Conservation (phyloP, 1,140 invertebrate genomes). For the Argopecten irradians region DNA sequence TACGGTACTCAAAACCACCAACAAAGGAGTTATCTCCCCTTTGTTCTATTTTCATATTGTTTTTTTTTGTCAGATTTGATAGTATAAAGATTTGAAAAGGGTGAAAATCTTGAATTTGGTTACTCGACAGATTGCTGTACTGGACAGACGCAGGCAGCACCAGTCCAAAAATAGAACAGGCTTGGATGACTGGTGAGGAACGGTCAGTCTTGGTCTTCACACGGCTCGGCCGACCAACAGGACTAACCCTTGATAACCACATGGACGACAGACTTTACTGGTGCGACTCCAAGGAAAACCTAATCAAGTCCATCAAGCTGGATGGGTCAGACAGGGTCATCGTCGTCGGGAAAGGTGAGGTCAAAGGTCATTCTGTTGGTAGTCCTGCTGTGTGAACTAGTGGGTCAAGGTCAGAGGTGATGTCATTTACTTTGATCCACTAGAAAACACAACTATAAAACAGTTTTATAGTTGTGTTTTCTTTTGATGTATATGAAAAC, state of each 20-base stretch:
- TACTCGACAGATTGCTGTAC: constrained; percentile 85
- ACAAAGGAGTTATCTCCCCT: too few species aligned
- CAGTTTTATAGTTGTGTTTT: too few species aligned
- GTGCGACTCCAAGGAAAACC: constrained; percentile 95
- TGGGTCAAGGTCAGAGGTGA: too few species aligned
- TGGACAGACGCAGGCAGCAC: constrained; percentile 91
- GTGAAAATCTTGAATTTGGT: too few species aligned
- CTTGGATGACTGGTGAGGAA: constrained; percentile 97
- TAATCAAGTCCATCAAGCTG: constrained; percentile 90
- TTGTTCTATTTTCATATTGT: too few species aligned
- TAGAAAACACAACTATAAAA: too few species aligned
- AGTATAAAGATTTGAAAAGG: too few species aligned
- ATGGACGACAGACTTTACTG: constrained; percentile 93
- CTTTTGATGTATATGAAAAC: too few species aligned
- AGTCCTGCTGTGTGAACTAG: too few species aligned
- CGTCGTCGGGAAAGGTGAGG: constrained; percentile 82
- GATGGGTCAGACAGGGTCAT: constrained; percentile 89
- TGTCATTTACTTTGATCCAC: too few species aligned
- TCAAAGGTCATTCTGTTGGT: constrained; percentile 18
- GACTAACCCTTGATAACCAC: constrained; percentile 90
- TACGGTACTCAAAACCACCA: too few species aligned
- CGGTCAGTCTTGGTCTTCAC: constrained; percentile 88
- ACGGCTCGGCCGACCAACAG: constrained; percentile 89
- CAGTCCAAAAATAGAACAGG: constrained; percentile 82
- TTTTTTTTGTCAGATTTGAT: too few species aligned